Percentiles rank a stretch among this genome's conserved stretches.
Evolutionary conservation across 2,888 invertebrate species (phyloP).

Genomic region (Adela reaumurella): DNA sequence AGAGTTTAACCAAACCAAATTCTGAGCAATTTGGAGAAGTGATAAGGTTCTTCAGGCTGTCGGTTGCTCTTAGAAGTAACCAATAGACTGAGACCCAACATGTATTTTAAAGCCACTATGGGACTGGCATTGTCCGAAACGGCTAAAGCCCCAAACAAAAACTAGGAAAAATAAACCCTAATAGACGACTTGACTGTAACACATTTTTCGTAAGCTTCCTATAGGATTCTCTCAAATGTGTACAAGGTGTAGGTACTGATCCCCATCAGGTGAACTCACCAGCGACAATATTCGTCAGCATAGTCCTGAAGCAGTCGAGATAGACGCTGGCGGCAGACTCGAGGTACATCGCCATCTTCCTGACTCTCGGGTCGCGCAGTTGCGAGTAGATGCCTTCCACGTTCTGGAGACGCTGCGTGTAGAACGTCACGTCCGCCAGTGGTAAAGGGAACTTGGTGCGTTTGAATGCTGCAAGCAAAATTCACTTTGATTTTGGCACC

Average conservation of each 20-base stretch:
- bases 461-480: constrained; percentile 55
- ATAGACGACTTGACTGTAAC: too few species aligned
- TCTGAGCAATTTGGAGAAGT: too few species aligned
- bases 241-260: too few species aligned
- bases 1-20: too few species aligned
- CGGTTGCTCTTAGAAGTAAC: too few species aligned
- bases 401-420: constrained; percentile 73
- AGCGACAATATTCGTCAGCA: constrained; percentile 75
- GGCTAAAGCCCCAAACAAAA: too few species aligned
- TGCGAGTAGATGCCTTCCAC: constrained; percentile 86
- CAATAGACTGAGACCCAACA: neutral
- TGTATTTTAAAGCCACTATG: too few species aligned
- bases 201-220: too few species aligned
- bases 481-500: too few species aligned
- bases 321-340: constrained; percentile 80
- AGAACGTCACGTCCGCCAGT: constrained; percentile 71
- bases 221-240: too few species aligned
- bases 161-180: neutral
- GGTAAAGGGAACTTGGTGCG: constrained; percentile 71
- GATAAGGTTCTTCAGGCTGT: too few species aligned
- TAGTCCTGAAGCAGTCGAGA: constrained; percentile 68
- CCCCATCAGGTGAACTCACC: constrained; percentile 44
- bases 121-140: too few species aligned
- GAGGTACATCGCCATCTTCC: constrained; percentile 76
- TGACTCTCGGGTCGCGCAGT: constrained; percentile 75